A percentile compares a stretch with the other conserved stretches of the same genome.
phyloP scores from a whole-genome alignment of 1,140 invertebrate genomes.

The Magallana ariakensis region DNA sequence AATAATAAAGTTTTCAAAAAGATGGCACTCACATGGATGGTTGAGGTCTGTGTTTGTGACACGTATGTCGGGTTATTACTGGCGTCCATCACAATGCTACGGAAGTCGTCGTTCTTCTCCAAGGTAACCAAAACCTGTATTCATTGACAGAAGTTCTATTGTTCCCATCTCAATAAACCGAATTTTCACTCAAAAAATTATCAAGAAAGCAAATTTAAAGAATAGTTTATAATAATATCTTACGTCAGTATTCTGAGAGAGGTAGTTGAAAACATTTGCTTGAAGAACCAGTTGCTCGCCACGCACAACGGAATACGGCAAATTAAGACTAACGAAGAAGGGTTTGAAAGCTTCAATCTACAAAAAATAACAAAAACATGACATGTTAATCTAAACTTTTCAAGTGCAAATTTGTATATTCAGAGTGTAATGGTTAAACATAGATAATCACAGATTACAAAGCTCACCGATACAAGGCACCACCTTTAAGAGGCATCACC shows the following conservation, averaged over 20 bases:
- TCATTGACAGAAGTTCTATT: neutral
- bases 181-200: too few relatives aligned
- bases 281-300: constrained; percentile 95
- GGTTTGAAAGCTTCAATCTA: constrained; percentile 91
- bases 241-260: constrained; percentile 86
- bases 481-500: too few relatives aligned
- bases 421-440: neutral
- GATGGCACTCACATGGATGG: constrained; percentile 13
- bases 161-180: neutral
- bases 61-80: constrained; percentile 50
- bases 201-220: too few relatives aligned
- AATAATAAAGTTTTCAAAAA: too few relatives aligned
- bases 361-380: constrained; percentile 47
- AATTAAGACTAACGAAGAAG: constrained; percentile 91
- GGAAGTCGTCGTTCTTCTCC: constrained; percentile 65
- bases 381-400: neutral
- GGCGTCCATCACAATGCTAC: constrained; percentile 60
- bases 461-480: too few relatives aligned
- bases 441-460: too few relatives aligned
- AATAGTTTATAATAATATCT: neutral
- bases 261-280: constrained; percentile 95
- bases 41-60: constrained; percentile 55
- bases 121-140: constrained; percentile 69
- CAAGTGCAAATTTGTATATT: too few relatives aligned
- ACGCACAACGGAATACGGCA: constrained; percentile 93